Conservation (phyloP, 2,888 invertebrate species). For the Cyrtodaria siliqua region DNA sequence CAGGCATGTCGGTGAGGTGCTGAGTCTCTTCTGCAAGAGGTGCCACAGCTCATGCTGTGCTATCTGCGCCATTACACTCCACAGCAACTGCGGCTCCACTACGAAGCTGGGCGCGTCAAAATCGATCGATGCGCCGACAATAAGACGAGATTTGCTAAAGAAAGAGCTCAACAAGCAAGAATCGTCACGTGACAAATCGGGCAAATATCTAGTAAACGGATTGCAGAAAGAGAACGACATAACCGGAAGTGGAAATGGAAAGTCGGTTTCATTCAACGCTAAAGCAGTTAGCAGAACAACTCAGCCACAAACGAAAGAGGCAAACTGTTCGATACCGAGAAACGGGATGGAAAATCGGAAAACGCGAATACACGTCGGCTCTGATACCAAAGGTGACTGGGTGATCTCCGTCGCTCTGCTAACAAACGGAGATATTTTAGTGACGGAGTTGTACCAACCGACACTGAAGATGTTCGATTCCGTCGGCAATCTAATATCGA, state of each 20-base stretch:
- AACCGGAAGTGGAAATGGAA: not conserved
- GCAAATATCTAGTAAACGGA: not conserved
- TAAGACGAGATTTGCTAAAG: not conserved
- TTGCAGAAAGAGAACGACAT: not conserved
- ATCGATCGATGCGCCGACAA: not conserved
- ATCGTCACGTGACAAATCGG: not conserved
- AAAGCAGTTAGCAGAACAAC: not conserved
- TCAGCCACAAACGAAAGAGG: not conserved
- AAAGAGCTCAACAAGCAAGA: not conserved
- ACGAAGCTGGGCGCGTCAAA: not conserved
- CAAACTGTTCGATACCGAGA: slow-evolving; percentile 16
- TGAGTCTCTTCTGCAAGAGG: slow-evolving; percentile 54
- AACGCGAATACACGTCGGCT: slow-evolving; percentile 28
- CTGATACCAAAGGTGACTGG: slow-evolving; percentile 43
- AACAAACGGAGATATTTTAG: slow-evolving; percentile 44
- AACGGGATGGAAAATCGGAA: slow-evolving; percentile 52
- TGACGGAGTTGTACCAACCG: slow-evolving; percentile 45
- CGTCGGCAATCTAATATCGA: slow-evolving; percentile 32
- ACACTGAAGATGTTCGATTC: slow-evolving; percentile 41
- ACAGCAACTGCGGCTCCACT: slow-evolving; percentile 34
- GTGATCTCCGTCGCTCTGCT: slow-evolving; percentile 50
- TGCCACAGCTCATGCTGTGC: slow-evolving; percentile 56
- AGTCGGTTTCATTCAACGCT: slow-evolving; percentile 4
- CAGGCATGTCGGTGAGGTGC: slow-evolving; percentile 38
- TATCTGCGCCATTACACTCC: slow-evolving; percentile 45